phyloP scores from a whole-genome alignment of 2,797 vertebrate species.

The Sebastes diploproa region DNA sequence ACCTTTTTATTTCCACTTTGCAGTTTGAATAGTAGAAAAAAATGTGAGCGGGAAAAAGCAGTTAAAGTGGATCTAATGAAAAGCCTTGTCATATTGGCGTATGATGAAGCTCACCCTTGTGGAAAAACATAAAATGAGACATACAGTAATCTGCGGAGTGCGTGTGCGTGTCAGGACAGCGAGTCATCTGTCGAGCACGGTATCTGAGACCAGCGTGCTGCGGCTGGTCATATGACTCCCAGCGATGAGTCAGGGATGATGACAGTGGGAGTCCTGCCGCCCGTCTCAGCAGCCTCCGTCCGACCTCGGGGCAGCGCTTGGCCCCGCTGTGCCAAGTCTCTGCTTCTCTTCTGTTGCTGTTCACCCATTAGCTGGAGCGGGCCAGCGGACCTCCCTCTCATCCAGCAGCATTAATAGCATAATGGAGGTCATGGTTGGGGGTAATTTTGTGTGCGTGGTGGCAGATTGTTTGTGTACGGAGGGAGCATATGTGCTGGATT shows the following conservation, averaged over 20 bases:
- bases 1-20: neutral
- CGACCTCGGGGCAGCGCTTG: slow-evolving; percentile 28
- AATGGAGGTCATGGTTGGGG: slow-evolving; percentile 61
- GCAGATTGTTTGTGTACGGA: slow-evolving; percentile 41
- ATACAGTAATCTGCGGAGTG: slow-evolving; percentile 10
- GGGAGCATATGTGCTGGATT: neutral
- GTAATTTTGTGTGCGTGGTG: slow-evolving; percentile 33
- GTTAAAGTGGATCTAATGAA: slow-evolving; percentile 11
- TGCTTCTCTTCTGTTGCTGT: slow-evolving; percentile 24
- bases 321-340: slow-evolving; percentile 35
- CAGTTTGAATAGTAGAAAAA: neutral
- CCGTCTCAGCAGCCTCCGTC: slow-evolving; percentile 35
- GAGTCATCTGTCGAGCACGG: slow-evolving; percentile 48
- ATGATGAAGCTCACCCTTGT: slow-evolving; percentile 13
- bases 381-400: slow-evolving; percentile 26
- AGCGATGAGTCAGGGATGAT: slow-evolving; percentile 64
- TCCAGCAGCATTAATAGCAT: slow-evolving; percentile 49
- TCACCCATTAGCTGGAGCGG: slow-evolving; percentile 32
- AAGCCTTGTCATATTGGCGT: slow-evolving; percentile 7
- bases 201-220: slow-evolving; percentile 39
- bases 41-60: neutral
- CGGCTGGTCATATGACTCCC: slow-evolving; percentile 58
- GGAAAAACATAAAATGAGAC: slow-evolving; percentile 34
- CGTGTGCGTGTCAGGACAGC: slow-evolving; percentile 2
- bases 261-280: slow-evolving; percentile 52